Evolutionary conservation across 2,797 vertebrate species (phyloP), one percentile per base, ranked within the genome.

Genomic region (Numenius phaeopus): DNA sequence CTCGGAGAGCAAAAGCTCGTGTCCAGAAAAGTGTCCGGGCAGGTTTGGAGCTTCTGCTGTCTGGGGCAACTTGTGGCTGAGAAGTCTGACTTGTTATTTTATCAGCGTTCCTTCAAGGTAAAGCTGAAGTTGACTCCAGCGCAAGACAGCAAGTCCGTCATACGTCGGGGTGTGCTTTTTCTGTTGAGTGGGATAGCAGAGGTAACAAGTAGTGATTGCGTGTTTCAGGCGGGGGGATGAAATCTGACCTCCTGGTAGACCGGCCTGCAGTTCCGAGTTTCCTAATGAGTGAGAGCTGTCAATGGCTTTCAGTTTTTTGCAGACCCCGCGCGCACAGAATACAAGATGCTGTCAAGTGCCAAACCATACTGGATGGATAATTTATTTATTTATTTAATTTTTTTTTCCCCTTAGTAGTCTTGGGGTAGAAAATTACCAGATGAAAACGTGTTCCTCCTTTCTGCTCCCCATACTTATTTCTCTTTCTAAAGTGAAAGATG

Each of bases 151-250:
- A 7, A 20, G 47, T 83, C 75, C 22, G 59, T 23, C 3, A 0
- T 34, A 0, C 0, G 1, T 58, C 4, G 30, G 32, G 24, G 4
- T 29, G 42, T 59, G 3, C 1, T 2, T 46, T 32, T 57, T 75
- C 24, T 32, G 15, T 40, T 14, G 59, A 15, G 77, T 24, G 57
- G 14, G 17, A 4, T 49, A 59, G 76, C 23, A 52, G 65, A 52
- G 29, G 59, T 30, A 34, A 11, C 5, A 37, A 46, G 54, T 11
- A 61, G 75, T 17, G 22, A 7, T 34, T 46, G 46, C 2, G 0
- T 9, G 49, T 69, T 83, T 55, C 37, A 13, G 64, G 52, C 57
- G 26, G 59, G 50, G 40, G 8, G 10, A 14, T 80, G 86, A 75
- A 94, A 83, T 39, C n/a, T 58, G 88, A 84, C 67, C 80, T 70